Percentiles rank a stretch among this genome's conserved stretches.
Conservation (phyloP, 2,797 vertebrate species). For the Rallus crepitans region DNA sequence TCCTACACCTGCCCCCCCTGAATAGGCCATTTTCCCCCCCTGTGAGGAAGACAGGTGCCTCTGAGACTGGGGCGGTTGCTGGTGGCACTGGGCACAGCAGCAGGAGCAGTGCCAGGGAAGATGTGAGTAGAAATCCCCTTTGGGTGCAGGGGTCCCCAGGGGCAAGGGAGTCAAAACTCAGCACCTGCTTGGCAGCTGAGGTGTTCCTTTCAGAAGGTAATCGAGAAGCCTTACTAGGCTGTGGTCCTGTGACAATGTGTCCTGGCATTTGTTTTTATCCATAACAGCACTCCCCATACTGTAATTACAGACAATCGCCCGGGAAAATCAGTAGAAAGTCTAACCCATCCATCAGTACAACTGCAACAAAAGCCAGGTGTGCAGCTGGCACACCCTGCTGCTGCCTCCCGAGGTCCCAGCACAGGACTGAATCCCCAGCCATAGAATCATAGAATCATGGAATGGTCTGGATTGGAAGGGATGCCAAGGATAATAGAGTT, state of each 20-base stretch:
- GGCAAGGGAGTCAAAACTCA: neutral
- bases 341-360: rapidly evolving
- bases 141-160: neutral
- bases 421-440: rapidly evolving
- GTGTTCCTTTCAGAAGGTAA: rapidly evolving
- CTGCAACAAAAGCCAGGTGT: neutral
- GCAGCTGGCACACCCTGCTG: rapidly evolving
- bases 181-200: rapidly evolving
- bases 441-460: too few relatives aligned
- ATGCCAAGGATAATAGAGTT: too few relatives aligned
- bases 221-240: rapidly evolving
- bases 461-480: too few relatives aligned
- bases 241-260: neutral
- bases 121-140: neutral
- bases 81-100: rapidly evolving
- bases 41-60: neutral
- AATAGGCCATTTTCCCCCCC: neutral
- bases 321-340: neutral
- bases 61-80: neutral
- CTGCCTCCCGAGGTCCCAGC: neutral
- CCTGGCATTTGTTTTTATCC: neutral
- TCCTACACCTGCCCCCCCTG: neutral
- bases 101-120: neutral
- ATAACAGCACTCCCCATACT: neutral
- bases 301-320: neutral